Conservation (phyloP, 2,113 vertebrate genomes). For the Pseudopodoces humilis region DNA sequence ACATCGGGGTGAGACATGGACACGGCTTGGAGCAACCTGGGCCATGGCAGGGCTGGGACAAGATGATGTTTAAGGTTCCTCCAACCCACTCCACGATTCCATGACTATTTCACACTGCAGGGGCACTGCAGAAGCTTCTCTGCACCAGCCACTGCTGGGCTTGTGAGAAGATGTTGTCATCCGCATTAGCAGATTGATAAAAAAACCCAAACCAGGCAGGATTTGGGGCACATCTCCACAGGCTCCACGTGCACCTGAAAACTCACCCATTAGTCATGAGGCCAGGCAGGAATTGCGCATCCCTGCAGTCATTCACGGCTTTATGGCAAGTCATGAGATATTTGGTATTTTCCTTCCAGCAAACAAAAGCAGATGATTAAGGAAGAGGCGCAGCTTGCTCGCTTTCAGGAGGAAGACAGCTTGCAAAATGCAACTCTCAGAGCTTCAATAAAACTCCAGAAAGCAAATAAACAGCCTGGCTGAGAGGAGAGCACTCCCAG, state of each 20-base stretch:
- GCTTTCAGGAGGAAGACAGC: constrained; percentile 48
- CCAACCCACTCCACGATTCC: not conserved
- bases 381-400: constrained; percentile 48
- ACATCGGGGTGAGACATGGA: rapidly evolving
- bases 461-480: constrained; percentile 54
- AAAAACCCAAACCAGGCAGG: not conserved
- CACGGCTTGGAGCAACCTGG: rapidly evolving
- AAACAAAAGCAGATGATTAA: constrained; percentile 64
- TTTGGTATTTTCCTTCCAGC: constrained; percentile 49
- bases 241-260: constrained; percentile 33
- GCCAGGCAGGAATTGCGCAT: constrained; percentile 1
- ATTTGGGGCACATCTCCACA: not conserved
- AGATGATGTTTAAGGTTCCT: not conserved
- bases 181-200: rapidly evolving
- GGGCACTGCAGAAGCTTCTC: not conserved
- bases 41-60: not conserved
- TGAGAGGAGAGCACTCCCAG: not conserved
- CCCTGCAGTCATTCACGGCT: constrained; percentile 11
- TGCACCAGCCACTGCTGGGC: not conserved
- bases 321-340: constrained; percentile 32
- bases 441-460: constrained; percentile 50
- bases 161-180: not conserved
- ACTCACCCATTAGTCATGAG: constrained; percentile 12
- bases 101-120: rapidly evolving
- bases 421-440: constrained; percentile 43